Base-by-base conservation (phyloP, 2,888 invertebrate species). In the Mythimna vitellina region DNA sequence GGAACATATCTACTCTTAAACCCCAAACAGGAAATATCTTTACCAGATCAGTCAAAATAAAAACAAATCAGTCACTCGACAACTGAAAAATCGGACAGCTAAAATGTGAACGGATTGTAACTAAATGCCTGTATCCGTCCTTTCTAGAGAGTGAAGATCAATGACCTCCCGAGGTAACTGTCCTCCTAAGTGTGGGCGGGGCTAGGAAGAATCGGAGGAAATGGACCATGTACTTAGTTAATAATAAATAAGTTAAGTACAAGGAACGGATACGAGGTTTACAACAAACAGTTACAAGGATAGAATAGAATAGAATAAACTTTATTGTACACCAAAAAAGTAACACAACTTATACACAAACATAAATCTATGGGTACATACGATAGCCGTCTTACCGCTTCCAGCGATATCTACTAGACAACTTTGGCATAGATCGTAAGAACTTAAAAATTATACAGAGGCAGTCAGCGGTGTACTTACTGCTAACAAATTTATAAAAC, bases 81-180 rank as follows among this genome's bases (percentile, higher is more conserved):
- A 38, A 46, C 53, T 81, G 81, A 77, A 68, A 72, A 71, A 60
- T 53, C 54, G n/a, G 38, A 54, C 32, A 35, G 49, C 42, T 65
- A n/a, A 57, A 61, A 51, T 58, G 67, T 70, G 35, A 73, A 71
- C 42, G 53, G 32, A n/a, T 58, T 66, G 61, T 78, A 80, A 78
- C 79, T 62, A 78, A 82, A 80, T 69, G 65, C 66, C 70, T 49
- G 80, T 75, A 76, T 85, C 86, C 77, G 84, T 85, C 83, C 78
- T 84, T 85, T 79, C 86, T 76, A 84, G 82, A 77, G 82, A 86
- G 82, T 68, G 66, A 70, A 68, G 87, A 81, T 76, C 86, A 84
- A 58, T 63, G 84, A 86, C 86, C 84, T 76, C 65, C 64, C 61
- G 86, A 86, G 86, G 87, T 85, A 85, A 78, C 75, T 80, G 86